Conservation (phyloP, 2,797 vertebrate species). For the Rhyacichthys aspro region DNA sequence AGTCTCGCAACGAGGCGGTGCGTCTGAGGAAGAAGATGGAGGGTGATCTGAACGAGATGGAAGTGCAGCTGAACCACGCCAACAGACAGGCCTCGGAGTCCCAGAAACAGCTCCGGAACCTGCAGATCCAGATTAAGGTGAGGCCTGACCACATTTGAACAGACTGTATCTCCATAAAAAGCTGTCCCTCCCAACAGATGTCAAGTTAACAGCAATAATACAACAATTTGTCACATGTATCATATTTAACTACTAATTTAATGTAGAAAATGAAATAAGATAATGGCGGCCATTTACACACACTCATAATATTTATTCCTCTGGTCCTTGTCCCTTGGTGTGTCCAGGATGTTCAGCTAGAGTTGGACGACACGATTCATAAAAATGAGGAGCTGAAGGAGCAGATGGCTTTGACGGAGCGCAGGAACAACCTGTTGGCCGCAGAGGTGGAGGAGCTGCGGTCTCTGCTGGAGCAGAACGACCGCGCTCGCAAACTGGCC, state of each 20-base stretch:
- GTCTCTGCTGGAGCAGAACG: slow-evolving; percentile 86
- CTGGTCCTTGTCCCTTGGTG: background rate
- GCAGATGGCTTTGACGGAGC: slow-evolving; percentile 86
- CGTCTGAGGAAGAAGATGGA: slow-evolving; percentile 95
- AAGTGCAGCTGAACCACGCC: slow-evolving; percentile 91
- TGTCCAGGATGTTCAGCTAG: slow-evolving; percentile 87
- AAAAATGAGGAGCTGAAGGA: slow-evolving; percentile 88
- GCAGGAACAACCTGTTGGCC: slow-evolving; percentile 84
- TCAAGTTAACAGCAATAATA: no score
- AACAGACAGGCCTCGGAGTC: slow-evolving; percentile 87
- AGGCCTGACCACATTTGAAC: slow-evolving; percentile 13
- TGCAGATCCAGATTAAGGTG: slow-evolving; percentile 92
- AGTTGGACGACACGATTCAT: slow-evolving; percentile 87
- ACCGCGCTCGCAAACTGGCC: slow-evolving; percentile 87
- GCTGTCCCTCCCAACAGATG: no score
- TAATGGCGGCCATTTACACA: background rate
- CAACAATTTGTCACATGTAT: no score
- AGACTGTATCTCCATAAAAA: no score
- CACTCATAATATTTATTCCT: no score
- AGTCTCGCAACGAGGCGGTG: slow-evolving; percentile 89
- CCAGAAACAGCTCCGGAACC: slow-evolving; percentile 85
- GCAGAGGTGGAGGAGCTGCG: slow-evolving; percentile 91
- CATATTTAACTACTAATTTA: no score
- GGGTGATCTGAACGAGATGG: slow-evolving; percentile 93
- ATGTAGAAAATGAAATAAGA: no score